Percentiles rank a stretch among this genome's conserved stretches.
Evolutionary conservation across 2,888 invertebrate genomes (phyloP).

Genomic region (Coenonympha glycerion): DNA sequence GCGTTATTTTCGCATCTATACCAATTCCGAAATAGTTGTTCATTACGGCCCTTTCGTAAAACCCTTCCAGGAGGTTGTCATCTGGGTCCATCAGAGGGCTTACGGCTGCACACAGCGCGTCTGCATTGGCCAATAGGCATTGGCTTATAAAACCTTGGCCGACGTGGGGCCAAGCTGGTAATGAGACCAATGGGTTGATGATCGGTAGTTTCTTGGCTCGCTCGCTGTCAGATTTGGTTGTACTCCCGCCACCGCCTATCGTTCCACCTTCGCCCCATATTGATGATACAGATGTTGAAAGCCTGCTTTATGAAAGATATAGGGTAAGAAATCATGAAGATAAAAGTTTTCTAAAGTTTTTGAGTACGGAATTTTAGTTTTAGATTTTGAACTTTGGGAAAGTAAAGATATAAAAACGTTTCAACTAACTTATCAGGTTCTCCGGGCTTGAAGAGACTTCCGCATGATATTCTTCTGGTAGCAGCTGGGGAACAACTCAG

Average conservation of each 20-base stretch:
- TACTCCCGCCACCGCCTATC: slow-evolving; percentile 38
- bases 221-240: slow-evolving; percentile 68
- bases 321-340: slow-evolving; percentile 12
- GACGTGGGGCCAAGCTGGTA: slow-evolving; percentile 91
- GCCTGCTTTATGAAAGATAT: slow-evolving; percentile 42
- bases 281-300: slow-evolving; percentile 72
- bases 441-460: slow-evolving; percentile 87
- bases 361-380: too few species aligned
- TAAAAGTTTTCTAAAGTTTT: not conserved
- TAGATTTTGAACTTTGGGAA: too few species aligned
- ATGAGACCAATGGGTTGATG: slow-evolving; percentile 89
- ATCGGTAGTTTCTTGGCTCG: slow-evolving; percentile 86
- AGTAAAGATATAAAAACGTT: not conserved
- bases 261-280: slow-evolving; percentile 68
- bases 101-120: slow-evolving; percentile 96
- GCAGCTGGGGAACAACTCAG: slow-evolving; percentile 88
- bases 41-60: slow-evolving; percentile 96
- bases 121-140: slow-evolving; percentile 95
- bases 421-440: slow-evolving; percentile 77
- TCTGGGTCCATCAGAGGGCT: slow-evolving; percentile 96
- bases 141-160: slow-evolving; percentile 93
- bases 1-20: slow-evolving; percentile 96
- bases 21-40: slow-evolving; percentile 99
- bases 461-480: slow-evolving; percentile 92
- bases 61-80: slow-evolving; percentile 89